A percentile compares a stretch with the other conserved stretches of the same genome.
These are phyloP conservation scores for Bilobella aurantiaca DNA, from an alignment of 1,140 invertebrate species.

Conservation along the genomic window DNA sequence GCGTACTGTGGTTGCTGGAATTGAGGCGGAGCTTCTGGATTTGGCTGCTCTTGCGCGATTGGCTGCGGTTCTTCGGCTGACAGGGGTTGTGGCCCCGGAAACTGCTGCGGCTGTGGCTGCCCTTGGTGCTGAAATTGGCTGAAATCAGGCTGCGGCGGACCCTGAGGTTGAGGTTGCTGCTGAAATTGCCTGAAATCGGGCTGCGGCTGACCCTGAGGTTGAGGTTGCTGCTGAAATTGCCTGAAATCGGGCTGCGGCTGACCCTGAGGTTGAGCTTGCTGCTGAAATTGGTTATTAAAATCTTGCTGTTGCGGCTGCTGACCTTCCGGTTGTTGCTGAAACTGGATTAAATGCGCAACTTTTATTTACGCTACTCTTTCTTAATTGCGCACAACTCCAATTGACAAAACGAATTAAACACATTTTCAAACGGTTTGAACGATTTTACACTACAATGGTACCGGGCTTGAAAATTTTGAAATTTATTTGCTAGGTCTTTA, in stretches of 20 bases:
- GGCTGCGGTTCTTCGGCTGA: neutral
- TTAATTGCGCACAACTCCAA: no score
- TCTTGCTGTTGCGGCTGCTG: neutral
- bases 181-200: no score
- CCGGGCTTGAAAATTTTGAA: no score
- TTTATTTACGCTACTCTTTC: neutral
- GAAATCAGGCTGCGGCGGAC: neutral
- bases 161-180: no score
- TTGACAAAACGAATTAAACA: no score
- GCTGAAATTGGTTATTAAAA: neutral
- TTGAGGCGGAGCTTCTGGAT: neutral
- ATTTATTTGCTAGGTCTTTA: no score
- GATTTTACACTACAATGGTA: no score
- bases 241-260: no score
- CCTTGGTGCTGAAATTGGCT: neutral
- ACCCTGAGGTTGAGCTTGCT: no score
- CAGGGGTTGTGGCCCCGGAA: neutral
- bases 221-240: no score
- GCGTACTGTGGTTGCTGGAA: neutral
- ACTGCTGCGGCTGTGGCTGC: slow-evolving; percentile 10
- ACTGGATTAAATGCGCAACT: neutral
- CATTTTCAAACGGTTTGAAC: no score
- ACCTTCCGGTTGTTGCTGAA: neutral
- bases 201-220: no score
- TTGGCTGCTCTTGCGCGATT: slow-evolving; percentile 3